These are phyloP conservation scores for Probosciger aterrimus DNA, from an alignment of 2,113 vertebrate genomes.

Conservation along the genomic window DNA sequence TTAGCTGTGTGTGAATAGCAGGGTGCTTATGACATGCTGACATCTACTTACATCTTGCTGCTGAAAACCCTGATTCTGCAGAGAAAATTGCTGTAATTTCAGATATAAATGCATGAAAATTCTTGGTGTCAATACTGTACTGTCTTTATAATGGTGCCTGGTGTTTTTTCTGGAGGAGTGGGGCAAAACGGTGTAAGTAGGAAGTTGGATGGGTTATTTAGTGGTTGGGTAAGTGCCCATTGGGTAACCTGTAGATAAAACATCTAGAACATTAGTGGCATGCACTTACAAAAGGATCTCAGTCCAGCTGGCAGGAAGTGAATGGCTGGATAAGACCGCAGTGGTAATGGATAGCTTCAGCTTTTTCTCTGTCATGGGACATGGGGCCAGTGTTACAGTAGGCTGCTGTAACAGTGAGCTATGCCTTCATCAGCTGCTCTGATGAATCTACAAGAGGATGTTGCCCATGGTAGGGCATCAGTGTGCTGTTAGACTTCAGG, in stretches of 20 bases:
- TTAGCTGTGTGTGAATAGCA: conserved; percentile 41
- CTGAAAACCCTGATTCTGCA: conserved; percentile 39
- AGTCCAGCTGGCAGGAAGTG: neutral
- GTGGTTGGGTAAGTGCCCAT: neutral
- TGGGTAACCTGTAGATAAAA: neutral
- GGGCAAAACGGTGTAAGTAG: neutral
- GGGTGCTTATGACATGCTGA: conserved; percentile 44
- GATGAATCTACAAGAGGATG: neutral
- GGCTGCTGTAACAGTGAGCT: neutral
- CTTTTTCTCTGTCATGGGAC: neutral
- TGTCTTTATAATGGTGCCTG: conserved; percentile 14
- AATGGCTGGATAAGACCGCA: neutral
- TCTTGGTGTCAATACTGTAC: conserved; percentile 22
- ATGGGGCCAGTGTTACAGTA: neutral
- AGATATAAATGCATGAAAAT: conserved; percentile 48
- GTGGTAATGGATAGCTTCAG: neutral
- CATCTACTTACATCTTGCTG: conserved; percentile 34
- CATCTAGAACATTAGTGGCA: neutral
- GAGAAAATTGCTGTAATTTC: conserved; percentile 62
- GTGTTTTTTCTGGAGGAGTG: neutral
- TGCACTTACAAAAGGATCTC: neutral
- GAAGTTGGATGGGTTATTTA: conserved; percentile 8
- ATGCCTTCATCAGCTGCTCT: neutral
- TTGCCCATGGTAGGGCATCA: neutral
- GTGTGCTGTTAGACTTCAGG: neutral